These are phyloP conservation scores for Phaethornis superciliosus DNA, from an alignment of 2,113 vertebrate genomes.

Conservation along the genomic window DNA sequence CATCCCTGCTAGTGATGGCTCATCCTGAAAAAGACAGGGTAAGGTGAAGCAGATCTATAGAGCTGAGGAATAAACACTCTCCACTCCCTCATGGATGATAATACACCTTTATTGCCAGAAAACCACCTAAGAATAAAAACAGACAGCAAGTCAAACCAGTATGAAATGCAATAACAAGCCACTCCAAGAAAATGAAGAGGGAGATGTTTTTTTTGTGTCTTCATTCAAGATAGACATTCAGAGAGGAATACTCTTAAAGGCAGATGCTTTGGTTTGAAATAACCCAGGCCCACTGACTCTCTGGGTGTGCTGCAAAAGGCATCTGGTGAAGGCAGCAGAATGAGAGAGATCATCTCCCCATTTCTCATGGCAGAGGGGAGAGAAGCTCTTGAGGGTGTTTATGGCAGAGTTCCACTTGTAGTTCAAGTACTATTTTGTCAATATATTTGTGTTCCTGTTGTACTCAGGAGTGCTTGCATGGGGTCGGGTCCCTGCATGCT, in stretches of 20 bases:
- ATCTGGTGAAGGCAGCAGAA: fast-evolving
- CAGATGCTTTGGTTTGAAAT: background rate
- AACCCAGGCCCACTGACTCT: background rate
- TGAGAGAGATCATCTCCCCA: background rate
- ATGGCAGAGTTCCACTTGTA: background rate
- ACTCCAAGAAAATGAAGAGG: background rate
- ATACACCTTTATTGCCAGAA: background rate
- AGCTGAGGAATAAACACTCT: background rate
- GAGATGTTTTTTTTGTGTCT: background rate
- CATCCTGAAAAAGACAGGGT: background rate
- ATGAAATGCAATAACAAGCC: background rate
- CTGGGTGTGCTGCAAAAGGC: background rate
- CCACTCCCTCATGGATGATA: background rate
- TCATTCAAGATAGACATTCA: background rate
- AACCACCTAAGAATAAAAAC: background rate
- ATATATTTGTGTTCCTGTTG: background rate
- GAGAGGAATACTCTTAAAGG: background rate
- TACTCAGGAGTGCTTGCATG: background rate
- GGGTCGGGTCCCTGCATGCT: background rate
- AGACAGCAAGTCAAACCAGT: background rate
- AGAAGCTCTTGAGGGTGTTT: background rate
- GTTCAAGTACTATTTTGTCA: background rate
- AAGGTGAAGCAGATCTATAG: background rate
- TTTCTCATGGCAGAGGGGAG: background rate
- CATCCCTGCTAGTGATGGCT: background rate